Evolutionary conservation across 2,113 vertebrate species (phyloP), one percentile per base, ranked within the genome.

Genomic region (Malurus elegans): DNA sequence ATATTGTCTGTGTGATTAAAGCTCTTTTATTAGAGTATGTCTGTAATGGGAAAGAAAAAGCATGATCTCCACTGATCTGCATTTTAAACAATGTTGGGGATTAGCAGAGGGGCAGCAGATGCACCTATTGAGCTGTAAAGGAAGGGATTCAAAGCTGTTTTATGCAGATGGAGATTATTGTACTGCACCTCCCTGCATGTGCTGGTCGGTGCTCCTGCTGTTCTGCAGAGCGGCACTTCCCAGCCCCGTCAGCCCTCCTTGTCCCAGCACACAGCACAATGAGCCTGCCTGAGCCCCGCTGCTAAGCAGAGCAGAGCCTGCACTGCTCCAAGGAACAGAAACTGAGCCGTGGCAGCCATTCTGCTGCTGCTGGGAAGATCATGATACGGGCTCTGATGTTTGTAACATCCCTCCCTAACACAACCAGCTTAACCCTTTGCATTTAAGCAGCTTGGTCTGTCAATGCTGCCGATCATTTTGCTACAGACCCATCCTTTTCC

Each of bases 31-130:
- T 94, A 81, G 94, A 53, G 45, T 72, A 8, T 12, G 91, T 64
- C 73, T 78, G 71, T 91, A 90, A 84, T 79, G 69, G 72, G 82
- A 70, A 88, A 75, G 72, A 79, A 95, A 78, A 88, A 81, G 65
- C 90, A 34, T 51, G 60, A 88, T 95, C 92, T 96, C 62, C 65
- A 13, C 76, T 86, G 82, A 95, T 96, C 93, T 96, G 96, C 91
- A 94, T 97, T 96, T 96, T 96, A 91, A 95, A 96, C 94, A 90
- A 80, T 34, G 85, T 32, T 76, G 85, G 69, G 94, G 91, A 95
- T 96, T 96, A 96, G 88, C 86, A 78, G 92, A 96, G 82, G 79
- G 89, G 76, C 75, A 94, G 93, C 95, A 96, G 95, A 95, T 95
- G 95, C 91, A 83, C 90, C 90, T 85, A 96, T 85, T 95, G 92